Conservation (phyloP, 2,888 invertebrate species). For the Digitonthophagus gazella region DNA sequence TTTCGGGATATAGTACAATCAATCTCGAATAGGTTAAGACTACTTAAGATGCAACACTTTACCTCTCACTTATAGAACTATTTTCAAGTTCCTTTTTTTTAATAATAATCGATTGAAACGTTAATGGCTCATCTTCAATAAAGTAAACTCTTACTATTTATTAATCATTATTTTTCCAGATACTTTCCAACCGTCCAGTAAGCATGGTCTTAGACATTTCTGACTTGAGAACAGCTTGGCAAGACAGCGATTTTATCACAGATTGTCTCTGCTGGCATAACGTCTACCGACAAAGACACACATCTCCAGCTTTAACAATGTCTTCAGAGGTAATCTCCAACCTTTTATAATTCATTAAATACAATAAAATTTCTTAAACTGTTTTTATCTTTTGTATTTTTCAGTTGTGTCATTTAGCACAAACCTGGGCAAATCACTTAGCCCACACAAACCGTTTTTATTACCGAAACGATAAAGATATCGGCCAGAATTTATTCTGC, state of each 20-base stretch:
- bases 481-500: conserved; percentile 79
- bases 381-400: conserved; percentile 39
- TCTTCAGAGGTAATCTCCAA: conserved; percentile 65
- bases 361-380: conserved; percentile 1
- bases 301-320: conserved; percentile 70
- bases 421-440: conserved; percentile 85
- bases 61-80: no score
- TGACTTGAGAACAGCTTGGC: conserved; percentile 72
- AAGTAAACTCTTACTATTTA: not conserved
- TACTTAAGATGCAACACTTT: no score
- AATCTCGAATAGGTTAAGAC: no score
- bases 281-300: conserved; percentile 75
- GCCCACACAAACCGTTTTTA: conserved; percentile 78
- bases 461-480: conserved; percentile 72
- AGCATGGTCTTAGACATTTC: conserved; percentile 70
- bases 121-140: no score
- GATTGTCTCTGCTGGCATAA: conserved; percentile 83
- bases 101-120: no score
- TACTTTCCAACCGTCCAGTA: conserved; percentile 64
- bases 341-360: no score
- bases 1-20: no score
- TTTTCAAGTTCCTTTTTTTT: no score
- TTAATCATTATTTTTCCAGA: conserved; percentile 51
- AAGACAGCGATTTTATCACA: conserved; percentile 78
- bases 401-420: conserved; percentile 76